Percentiles rank a stretch among this genome's conserved stretches.
Evolutionary conservation across 2,888 invertebrate genomes (phyloP).

Genomic region (Leucozona laternaria): DNA sequence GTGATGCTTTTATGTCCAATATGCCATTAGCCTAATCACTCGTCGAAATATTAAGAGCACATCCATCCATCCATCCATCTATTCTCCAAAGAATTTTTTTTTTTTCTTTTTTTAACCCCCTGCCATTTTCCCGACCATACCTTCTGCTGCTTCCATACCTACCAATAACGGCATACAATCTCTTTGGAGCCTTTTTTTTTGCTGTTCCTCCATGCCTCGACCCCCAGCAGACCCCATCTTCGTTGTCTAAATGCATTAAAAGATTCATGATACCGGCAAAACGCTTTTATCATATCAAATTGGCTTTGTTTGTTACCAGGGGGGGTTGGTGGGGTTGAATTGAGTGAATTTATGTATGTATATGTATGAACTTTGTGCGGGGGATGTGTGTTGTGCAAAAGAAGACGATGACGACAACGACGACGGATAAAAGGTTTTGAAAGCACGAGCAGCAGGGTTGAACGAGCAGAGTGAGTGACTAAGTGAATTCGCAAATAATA

Average conservation of each 20-base stretch:
- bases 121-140: conserved; percentile 34
- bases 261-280: conserved; percentile 79
- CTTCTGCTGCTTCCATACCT: conserved; percentile 19
- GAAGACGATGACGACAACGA: conserved; percentile 45
- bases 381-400: conserved; percentile 29
- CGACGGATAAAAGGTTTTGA: conserved; percentile 34
- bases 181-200: conserved; percentile 61
- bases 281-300: conserved; percentile 79
- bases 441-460: conserved; percentile 37
- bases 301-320: conserved; percentile 77
- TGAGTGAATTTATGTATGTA: conserved; percentile 27
- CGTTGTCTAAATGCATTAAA: conserved; percentile 77
- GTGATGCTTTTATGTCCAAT: conserved; percentile 76
- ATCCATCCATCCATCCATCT: conserved; percentile 69
- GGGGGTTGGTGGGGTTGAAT: conserved; percentile 44
- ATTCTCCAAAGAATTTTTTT: conserved; percentile 67
- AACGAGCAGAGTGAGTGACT: conserved; percentile 49
- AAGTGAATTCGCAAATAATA: conserved; percentile 75
- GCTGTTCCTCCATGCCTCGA: conserved; percentile 63
- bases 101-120: conserved; percentile 44
- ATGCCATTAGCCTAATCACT: conserved; percentile 79
- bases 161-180: conserved; percentile 57
- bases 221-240: conserved; percentile 51
- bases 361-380: conserved; percentile 9
- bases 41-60: conserved; percentile 78